These are phyloP conservation scores for Doris montereyensis DNA, from an alignment of 2,888 invertebrate species.

Conservation along the genomic window DNA sequence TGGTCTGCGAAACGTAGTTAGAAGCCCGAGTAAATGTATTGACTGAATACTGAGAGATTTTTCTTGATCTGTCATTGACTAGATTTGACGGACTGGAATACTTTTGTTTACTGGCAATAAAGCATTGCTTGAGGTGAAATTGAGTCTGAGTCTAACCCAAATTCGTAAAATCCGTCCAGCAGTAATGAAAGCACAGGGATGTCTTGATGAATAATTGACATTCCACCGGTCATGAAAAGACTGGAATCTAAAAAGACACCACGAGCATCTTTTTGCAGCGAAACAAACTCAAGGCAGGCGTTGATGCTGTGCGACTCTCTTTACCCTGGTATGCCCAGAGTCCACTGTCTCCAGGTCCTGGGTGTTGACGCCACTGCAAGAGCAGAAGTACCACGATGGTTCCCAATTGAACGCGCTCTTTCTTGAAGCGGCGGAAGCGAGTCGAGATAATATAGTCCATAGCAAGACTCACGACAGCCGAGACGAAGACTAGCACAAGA, in stretches of 20 bases:
- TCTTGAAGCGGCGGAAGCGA: too few relatives aligned
- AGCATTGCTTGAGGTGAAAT: too few relatives aligned
- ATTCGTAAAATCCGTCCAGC: constrained; percentile 53
- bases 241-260: constrained; percentile 58
- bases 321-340: constrained; percentile 50
- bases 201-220: constrained; percentile 53
- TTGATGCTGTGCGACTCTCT: constrained; percentile 48
- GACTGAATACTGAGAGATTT: too few relatives aligned
- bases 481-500: constrained; percentile 1
- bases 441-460: background rate
- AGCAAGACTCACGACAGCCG: background rate
- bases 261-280: constrained; percentile 53
- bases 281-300: constrained; percentile 52
- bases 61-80: too few relatives aligned
- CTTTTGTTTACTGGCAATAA: background rate
- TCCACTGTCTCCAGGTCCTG: too few relatives aligned
- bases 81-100: background rate
- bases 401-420: too few relatives aligned
- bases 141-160: constrained; percentile 39
- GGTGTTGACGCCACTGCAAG: too few relatives aligned
- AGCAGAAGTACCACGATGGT: too few relatives aligned
- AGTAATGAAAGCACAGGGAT: constrained; percentile 53
- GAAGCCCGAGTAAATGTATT: constrained; percentile 40
- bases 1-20: constrained; percentile 55
- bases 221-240: constrained; percentile 55